Evolutionary conservation across 2,113 vertebrate species (phyloP).

Genomic region (Argyrosomus japonicus): DNA sequence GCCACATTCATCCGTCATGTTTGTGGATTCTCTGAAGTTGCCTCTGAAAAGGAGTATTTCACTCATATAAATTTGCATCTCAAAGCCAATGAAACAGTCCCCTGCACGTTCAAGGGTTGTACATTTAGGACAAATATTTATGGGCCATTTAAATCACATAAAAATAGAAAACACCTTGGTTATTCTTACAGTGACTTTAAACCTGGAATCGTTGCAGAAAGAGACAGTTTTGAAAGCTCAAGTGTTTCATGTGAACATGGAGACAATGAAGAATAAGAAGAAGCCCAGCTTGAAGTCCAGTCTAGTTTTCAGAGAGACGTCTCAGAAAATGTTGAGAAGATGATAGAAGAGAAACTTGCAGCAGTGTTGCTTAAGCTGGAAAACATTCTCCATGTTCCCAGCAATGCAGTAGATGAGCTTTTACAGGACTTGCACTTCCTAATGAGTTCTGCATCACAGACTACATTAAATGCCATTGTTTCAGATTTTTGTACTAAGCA

Average conservation of each 20-base stretch:
- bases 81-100: slow-evolving; percentile 26
- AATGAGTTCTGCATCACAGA: too few species aligned
- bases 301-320: background rate
- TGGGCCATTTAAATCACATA: slow-evolving; percentile 22
- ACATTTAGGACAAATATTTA: slow-evolving; percentile 23
- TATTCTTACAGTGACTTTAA: slow-evolving; percentile 29
- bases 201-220: background rate
- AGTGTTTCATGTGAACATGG: background rate
- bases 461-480: too few species aligned
- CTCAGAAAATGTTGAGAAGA: slow-evolving; percentile 5
- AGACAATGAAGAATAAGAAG: background rate
- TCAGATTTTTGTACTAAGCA: slow-evolving; percentile 25
- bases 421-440: too few species aligned
- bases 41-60: slow-evolving; percentile 24
- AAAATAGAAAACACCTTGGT: slow-evolving; percentile 13
- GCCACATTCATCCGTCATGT: slow-evolving; percentile 4
- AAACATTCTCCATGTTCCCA: too few species aligned
- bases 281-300: background rate
- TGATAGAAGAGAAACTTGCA: too few species aligned
- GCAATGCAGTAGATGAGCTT: too few species aligned
- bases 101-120: slow-evolving; percentile 5
- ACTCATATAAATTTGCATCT: slow-evolving; percentile 24
- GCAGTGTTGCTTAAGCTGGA: too few species aligned
- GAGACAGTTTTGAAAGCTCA: background rate
- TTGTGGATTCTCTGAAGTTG: slow-evolving; percentile 24